Evolutionary conservation across 2,888 invertebrate genomes (phyloP).

Genomic region (Cephus runcator): DNA sequence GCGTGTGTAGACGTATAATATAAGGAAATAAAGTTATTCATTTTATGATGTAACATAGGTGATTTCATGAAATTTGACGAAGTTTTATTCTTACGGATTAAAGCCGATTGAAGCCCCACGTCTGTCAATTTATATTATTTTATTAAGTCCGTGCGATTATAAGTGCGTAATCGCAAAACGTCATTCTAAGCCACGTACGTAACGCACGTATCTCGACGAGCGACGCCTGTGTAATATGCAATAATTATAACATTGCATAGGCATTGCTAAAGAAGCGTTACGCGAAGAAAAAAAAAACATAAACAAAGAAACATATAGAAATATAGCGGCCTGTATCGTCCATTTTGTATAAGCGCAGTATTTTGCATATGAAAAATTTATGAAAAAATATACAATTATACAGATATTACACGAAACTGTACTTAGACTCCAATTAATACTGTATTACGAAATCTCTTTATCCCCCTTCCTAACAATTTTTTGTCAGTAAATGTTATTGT

Average conservation of each 20-base stretch:
- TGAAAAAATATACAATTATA: constrained; percentile 5
- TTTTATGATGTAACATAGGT: neutral
- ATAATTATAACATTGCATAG: neutral
- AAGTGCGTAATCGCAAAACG: neutral
- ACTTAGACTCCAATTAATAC: constrained; percentile 40
- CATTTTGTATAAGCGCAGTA: constrained; percentile 16
- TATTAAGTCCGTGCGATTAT: constrained; percentile 38
- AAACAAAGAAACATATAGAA: constrained; percentile 12
- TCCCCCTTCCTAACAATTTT: constrained; percentile 12
- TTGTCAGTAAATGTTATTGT: constrained; percentile 54
- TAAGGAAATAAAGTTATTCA: neutral
- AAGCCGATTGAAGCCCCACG: constrained; percentile 44
- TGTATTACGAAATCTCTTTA: constrained; percentile 29
- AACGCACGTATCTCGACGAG: neutral
- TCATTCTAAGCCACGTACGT: neutral
- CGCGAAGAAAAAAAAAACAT: neutral
- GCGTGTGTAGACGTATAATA: neutral
- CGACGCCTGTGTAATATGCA: neutral
- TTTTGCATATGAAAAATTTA: constrained; percentile 24
- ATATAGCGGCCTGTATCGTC: constrained; percentile 2
- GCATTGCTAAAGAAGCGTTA: constrained; percentile 1
- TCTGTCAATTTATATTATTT: constrained; percentile 46
- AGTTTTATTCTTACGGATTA: constrained; percentile 17
- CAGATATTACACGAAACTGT: constrained; percentile 21
- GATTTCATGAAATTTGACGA: constrained; percentile 17